Evolutionary conservation across 1,140 invertebrate genomes (phyloP).

Genomic region (Bicyclus anynana): DNA sequence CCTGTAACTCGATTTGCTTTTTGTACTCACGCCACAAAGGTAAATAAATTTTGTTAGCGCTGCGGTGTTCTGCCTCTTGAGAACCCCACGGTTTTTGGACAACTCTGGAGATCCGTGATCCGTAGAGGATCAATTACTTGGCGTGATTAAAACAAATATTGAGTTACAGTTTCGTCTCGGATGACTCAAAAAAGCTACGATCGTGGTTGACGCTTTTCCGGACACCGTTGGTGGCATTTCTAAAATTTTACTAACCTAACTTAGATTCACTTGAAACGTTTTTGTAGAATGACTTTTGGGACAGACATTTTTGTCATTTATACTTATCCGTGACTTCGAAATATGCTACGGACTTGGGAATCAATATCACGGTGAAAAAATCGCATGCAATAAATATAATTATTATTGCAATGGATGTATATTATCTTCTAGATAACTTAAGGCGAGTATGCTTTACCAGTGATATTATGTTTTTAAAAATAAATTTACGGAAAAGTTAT

Average conservation of each 20-base stretch:
- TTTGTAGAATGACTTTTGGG: neutral
- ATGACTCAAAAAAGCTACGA: constrained; percentile 26
- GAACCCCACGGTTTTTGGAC: constrained; percentile 35
- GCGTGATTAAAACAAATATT: constrained; percentile 71
- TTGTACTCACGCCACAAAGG: constrained; percentile 57
- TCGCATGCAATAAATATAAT: no score
- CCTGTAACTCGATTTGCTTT: constrained; percentile 75
- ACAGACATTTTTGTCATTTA: neutral
- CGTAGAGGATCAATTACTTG: constrained; percentile 64
- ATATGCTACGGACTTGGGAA: no score
- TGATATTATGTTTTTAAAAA: no score
- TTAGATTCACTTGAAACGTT: neutral
- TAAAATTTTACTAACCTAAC: neutral
- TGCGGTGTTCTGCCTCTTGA: constrained; percentile 36
- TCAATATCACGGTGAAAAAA: no score
- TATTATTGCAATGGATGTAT: no score
- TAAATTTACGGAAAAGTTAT: no score
- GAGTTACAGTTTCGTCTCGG: constrained; percentile 54
- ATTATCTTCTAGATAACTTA: no score
- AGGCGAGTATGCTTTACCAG: no score
- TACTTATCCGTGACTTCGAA: no score
- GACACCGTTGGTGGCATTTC: constrained; percentile 1
- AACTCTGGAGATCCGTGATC: constrained; percentile 21
- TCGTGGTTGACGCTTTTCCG: constrained; percentile 3
- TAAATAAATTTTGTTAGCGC: constrained; percentile 70